Evolutionary conservation across 2,113 vertebrate species (phyloP).

Genomic region (Bubalus kerabau): DNA sequence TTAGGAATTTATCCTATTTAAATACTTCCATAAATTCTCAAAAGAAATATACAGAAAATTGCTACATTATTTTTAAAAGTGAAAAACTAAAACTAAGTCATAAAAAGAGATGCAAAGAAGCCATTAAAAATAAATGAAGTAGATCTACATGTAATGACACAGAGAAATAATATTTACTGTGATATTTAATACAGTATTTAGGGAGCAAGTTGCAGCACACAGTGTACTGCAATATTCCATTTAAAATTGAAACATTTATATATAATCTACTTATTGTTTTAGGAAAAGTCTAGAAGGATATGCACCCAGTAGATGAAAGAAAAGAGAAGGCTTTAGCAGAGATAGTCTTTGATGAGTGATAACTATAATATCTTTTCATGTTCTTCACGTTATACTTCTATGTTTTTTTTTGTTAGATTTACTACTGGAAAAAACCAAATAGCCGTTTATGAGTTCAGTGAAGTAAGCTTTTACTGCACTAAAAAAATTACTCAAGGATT

Average conservation of each 20-base stretch:
- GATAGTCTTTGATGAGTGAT: background rate
- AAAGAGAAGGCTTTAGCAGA: background rate
- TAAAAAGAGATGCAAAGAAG: background rate
- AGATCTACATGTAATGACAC: background rate
- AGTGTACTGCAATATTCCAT: background rate
- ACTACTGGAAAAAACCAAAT: background rate
- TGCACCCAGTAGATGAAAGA: background rate
- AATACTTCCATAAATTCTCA: background rate
- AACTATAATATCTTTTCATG: background rate
- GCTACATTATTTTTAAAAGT: background rate
- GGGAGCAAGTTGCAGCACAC: background rate
- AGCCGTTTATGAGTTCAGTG: background rate
- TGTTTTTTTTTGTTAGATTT: background rate
- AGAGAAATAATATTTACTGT: background rate
- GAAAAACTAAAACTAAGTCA: background rate
- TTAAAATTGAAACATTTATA: background rate
- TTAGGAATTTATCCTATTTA: background rate
- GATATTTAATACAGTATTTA: background rate
- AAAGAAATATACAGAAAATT: background rate
- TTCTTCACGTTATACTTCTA: background rate
- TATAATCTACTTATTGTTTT: background rate
- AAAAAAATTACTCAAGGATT: background rate
- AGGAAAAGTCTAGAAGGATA: background rate
- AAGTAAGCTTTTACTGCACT: background rate
- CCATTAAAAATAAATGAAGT: background rate